A percentile compares a stretch with the other conserved stretches of the same genome.
phyloP scores from a whole-genome alignment of 2,888 invertebrate species.

The Drosophila diplacantha region DNA sequence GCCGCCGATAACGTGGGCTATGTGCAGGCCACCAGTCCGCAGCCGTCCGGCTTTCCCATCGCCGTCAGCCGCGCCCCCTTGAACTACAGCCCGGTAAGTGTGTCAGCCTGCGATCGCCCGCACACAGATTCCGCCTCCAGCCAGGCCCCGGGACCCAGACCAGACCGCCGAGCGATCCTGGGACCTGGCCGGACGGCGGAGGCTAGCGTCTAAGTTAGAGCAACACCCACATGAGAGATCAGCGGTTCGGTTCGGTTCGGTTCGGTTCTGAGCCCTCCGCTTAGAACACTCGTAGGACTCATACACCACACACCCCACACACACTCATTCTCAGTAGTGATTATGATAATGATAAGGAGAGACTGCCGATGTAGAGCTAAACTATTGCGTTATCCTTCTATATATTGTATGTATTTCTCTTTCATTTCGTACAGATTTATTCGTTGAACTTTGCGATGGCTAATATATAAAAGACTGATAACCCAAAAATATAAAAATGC shows the following conservation, averaged over 20 bases:
- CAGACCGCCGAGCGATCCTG: background rate
- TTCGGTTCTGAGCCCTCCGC: constrained; percentile 13
- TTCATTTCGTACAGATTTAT: constrained; percentile 76
- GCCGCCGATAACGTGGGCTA: constrained; percentile 92
- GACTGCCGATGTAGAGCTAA: constrained; percentile 38
- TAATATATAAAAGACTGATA: constrained; percentile 77
- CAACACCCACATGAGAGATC: constrained; percentile 19
- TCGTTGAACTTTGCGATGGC: constrained; percentile 77
- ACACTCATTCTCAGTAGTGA: constrained; percentile 20
- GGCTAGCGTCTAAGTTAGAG: constrained; percentile 24
- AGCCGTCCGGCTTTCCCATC: constrained; percentile 96
- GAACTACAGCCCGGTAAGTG: constrained; percentile 94
- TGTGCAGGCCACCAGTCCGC: constrained; percentile 97
- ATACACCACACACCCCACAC: constrained; percentile 12
- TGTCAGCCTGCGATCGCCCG: background rate
- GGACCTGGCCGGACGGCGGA: background rate
- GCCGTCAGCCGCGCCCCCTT: constrained; percentile 95
- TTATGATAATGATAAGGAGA: constrained; percentile 21
- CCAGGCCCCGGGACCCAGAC: background rate
- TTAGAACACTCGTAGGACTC: constrained; percentile 11
- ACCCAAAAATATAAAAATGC: constrained; percentile 59
- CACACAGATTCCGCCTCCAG: background rate
- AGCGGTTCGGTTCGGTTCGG: constrained; percentile 6
- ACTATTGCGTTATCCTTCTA: constrained; percentile 61
- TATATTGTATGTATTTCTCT: constrained; percentile 73